phyloP scores from a whole-genome alignment of 2,113 vertebrate genomes.

The Tretioscincus oriximinensis region DNA sequence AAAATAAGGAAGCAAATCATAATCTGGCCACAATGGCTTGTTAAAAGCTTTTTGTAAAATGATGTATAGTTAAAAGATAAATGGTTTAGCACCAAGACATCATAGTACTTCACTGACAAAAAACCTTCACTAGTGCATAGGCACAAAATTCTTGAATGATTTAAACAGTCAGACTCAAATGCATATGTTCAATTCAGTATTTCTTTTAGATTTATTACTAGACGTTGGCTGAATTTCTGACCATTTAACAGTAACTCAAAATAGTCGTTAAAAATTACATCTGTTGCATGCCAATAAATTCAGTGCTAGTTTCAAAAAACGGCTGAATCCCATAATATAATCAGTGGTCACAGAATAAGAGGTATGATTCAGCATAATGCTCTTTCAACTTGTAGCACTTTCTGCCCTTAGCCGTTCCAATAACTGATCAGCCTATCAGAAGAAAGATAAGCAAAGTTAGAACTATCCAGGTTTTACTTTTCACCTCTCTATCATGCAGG shows the following conservation, averaged over 20 bases:
- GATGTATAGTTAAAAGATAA: slow-evolving; percentile 23
- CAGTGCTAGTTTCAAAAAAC: slow-evolving; percentile 33
- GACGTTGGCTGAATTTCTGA: not conserved
- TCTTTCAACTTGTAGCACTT: slow-evolving; percentile 59
- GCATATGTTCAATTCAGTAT: not conserved
- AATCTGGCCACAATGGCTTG: not conserved
- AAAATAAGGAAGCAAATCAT: not conserved
- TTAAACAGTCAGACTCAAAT: slow-evolving; percentile 26
- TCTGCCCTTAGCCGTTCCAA: slow-evolving; percentile 77
- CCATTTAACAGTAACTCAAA: not conserved
- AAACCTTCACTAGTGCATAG: not conserved
- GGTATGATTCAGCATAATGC: not conserved
- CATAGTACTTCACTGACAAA: slow-evolving; percentile 18
- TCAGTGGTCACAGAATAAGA: slow-evolving; percentile 35
- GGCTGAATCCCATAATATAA: slow-evolving; percentile 51
- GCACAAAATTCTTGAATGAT: slow-evolving; percentile 23
- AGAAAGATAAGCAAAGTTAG: slow-evolving; percentile 11
- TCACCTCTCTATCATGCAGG: not conserved
- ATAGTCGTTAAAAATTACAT: slow-evolving; percentile 19
- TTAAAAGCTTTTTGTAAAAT: not conserved
- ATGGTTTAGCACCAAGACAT: slow-evolving; percentile 43
- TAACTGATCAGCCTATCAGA: slow-evolving; percentile 78
- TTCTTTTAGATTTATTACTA: slow-evolving; percentile 5
- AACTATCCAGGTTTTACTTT: not conserved
- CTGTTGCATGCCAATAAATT: slow-evolving; percentile 44